These are phyloP conservation scores for Tanytarsus gracilentus DNA, from an alignment of 2,888 invertebrate genomes.

Conservation along the genomic window DNA sequence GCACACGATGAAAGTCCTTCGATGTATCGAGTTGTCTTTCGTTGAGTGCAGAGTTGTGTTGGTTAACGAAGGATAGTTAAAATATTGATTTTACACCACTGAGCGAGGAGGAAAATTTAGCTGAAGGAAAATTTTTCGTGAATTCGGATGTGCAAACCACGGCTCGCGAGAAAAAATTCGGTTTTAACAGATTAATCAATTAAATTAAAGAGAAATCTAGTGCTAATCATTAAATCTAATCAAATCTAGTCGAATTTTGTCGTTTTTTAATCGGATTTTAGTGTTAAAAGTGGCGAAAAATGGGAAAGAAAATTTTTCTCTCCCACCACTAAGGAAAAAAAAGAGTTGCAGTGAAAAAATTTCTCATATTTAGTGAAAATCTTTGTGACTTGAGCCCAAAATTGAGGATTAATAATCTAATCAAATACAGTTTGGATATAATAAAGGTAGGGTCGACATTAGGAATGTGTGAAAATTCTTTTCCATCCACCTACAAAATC, in stretches of 20 bases:
- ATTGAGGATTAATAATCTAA: too few species aligned
- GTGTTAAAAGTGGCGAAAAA: neutral
- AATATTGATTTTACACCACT: constrained; percentile 21
- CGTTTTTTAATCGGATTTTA: neutral
- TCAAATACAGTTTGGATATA: too few species aligned
- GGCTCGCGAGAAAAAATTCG: constrained; percentile 18
- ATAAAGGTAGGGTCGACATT: too few species aligned
- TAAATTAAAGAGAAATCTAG: constrained; percentile 17
- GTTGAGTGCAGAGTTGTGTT: constrained; percentile 9
- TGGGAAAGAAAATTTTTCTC: neutral
- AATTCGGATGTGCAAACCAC: constrained; percentile 17
- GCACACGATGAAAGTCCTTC: neutral
- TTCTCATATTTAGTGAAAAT: too few species aligned
- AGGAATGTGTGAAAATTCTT: too few species aligned
- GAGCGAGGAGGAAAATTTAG: constrained; percentile 8
- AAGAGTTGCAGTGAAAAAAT: neutral
- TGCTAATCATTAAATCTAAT: neutral
- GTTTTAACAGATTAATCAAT: constrained; percentile 25
- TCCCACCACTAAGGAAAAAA: too few species aligned
- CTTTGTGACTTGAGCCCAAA: too few species aligned
- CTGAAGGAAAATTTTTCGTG: constrained; percentile 27
- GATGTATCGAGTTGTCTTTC: neutral
- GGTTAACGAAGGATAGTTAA: constrained; percentile 21
- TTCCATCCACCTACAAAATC: too few species aligned
- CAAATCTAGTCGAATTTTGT: neutral